Evolutionary conservation across 1,140 invertebrate genomes (phyloP).

Genomic region (Metopolophium dirhodum): DNA sequence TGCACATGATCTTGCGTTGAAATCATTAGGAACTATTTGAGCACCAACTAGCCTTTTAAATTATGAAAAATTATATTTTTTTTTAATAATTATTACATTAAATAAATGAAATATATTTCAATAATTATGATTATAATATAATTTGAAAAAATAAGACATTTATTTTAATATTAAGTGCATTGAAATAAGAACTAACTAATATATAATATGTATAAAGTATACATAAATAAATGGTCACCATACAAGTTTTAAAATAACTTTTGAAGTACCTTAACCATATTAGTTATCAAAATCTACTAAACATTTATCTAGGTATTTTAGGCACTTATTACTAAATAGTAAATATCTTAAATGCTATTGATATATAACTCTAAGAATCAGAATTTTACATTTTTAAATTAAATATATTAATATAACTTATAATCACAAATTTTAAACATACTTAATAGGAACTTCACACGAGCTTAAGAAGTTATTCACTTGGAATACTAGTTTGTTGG

Average conservation of each 20-base stretch:
- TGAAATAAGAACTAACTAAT: not conserved
- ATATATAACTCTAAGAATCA: not conserved
- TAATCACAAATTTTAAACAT: conserved; percentile 9
- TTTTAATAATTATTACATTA: not conserved
- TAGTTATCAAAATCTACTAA: not conserved
- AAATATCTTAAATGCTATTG: not conserved
- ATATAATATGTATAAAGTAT: not conserved
- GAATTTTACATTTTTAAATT: not conserved
- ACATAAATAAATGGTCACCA: not conserved
- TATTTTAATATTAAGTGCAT: not conserved
- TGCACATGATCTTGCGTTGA: conserved; percentile 52
- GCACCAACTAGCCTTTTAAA: conserved; percentile 42
- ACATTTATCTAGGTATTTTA: not conserved
- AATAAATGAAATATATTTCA: not conserved
- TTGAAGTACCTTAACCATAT: not conserved
- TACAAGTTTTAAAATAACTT: not conserved
- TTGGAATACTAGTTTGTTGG: conserved; percentile 45
- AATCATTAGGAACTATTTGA: conserved; percentile 55
- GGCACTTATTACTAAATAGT: not conserved
- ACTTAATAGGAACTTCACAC: conserved; percentile 57
- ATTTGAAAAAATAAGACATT: not conserved
- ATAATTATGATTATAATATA: not conserved
- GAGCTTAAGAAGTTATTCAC: conserved; percentile 57
- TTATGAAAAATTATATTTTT: not conserved
- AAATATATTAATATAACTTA: not conserved